These are phyloP conservation scores for Dendropsophus ebraccatus DNA, from an alignment of 2,113 vertebrate genomes.

Conservation along the genomic window DNA sequence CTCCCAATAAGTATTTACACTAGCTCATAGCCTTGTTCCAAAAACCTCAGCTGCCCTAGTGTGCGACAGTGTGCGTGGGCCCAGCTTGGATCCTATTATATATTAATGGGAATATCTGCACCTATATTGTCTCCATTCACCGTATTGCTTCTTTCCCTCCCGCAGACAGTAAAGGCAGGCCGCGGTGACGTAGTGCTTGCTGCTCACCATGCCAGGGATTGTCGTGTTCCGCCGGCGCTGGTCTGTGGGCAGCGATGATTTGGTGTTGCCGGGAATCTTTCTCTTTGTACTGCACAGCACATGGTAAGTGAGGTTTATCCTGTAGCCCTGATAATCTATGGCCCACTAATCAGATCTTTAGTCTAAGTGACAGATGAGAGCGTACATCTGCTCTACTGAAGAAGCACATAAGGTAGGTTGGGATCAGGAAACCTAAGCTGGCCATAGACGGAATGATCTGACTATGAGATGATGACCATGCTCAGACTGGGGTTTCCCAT, in stretches of 20 bases:
- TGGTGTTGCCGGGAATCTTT: constrained; percentile 96
- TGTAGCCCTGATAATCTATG: background rate
- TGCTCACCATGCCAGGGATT: constrained; percentile 91
- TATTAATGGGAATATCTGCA: no score
- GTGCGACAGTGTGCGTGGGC: no score
- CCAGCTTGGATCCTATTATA: no score
- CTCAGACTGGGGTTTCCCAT: background rate
- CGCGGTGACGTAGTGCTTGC: constrained; percentile 54
- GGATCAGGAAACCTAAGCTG: background rate
- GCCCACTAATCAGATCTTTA: background rate
- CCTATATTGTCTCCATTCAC: background rate
- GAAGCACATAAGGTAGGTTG: background rate
- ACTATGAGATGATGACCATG: background rate
- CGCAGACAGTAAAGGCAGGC: constrained; percentile 42
- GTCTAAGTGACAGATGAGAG: background rate
- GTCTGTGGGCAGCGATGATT: constrained; percentile 99
- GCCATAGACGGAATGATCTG: background rate
- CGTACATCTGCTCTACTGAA: background rate
- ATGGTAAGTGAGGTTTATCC: constrained; percentile 79
- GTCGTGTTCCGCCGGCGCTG: constrained; percentile 99
- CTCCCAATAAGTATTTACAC: background rate
- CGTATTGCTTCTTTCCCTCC: background rate
- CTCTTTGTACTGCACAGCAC: constrained; percentile 96
- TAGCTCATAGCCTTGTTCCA: background rate
- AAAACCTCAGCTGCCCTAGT: background rate